Base-by-base conservation (phyloP, 2,797 vertebrate genomes). In the Syndactyla subalaris region DNA sequence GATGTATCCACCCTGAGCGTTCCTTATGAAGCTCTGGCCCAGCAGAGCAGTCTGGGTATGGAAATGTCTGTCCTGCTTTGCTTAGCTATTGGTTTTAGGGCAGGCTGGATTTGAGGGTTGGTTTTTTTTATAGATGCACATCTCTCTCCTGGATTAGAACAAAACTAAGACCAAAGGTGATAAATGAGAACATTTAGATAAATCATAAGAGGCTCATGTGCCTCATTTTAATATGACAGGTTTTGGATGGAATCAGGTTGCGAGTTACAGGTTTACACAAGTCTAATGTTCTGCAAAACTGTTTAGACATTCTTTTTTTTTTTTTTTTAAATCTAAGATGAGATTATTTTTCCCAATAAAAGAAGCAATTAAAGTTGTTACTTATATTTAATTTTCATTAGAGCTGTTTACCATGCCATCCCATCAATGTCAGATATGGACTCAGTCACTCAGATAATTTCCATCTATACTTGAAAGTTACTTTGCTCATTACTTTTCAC, bases 201-300 rank as follows among this genome's bases (percentile, higher is more conserved):
- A 92, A 70, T 91, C 45, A 58, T 26, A 39, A 43, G 65, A 85
- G 22, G 29, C n/a, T 93, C 54, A 84, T 46, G 54, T 58, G 43
- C 46, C 34, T 89, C 54, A 85, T 92, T 95, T 89, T 80, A 87
- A 54, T 90, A 74, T 67, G 71, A 87, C 81, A 67, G 14, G 61
- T 43, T 89, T 81, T 79, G 68, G 41, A 74, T 54, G 70, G 52
- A 92, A 84, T 32, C 49, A 87, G 74, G 24, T 55, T 91, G 41
- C 78, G 80, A 30, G n/a, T 68, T 91, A 71, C 84, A 94, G 57
- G 91, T 89, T 94, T 80, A 86, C 38, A 83, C 92, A 94, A 83
- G 91, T 52, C 75, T 61, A 12, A 51, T 54, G n/a, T 51, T 76
- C 34, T 45, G 67, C 41, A 62, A 93, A 85, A 67, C 75, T 91